Conservation (phyloP, 2,113 vertebrate genomes). For the Paracanthobrama guichenoti region DNA sequence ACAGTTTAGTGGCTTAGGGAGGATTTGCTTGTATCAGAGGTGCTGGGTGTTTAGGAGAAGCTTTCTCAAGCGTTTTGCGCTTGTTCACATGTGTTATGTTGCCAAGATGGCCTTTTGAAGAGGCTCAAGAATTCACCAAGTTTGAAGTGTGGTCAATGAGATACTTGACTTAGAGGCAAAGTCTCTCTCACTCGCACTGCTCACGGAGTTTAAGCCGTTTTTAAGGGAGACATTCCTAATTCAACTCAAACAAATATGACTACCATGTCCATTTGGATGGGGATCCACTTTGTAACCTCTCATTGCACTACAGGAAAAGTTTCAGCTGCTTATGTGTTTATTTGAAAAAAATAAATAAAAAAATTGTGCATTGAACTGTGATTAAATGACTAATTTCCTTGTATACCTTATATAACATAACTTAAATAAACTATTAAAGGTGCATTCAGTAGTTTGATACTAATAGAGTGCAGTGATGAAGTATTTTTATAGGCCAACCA, state of each 20-base stretch:
- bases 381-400: not conserved
- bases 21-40: conserved; percentile 81
- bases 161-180: conserved; percentile 47
- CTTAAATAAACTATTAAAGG: not conserved
- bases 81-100: conserved; percentile 69
- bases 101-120: conserved; percentile 69
- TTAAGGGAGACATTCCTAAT: conserved; percentile 42
- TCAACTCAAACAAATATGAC: conserved; percentile 42
- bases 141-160: conserved; percentile 53
- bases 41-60: conserved; percentile 55
- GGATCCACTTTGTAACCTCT: not conserved
- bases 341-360: not conserved
- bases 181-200: conserved; percentile 20
- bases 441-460: not conserved
- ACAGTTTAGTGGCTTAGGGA: conserved; percentile 78
- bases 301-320: not conserved
- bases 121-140: conserved; percentile 60
- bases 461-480: not conserved
- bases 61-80: conserved; percentile 53
- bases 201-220: conserved; percentile 44
- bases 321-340: not conserved
- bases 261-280: conserved; percentile 25
- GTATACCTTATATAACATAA: not conserved
- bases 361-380: not conserved
- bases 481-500: not conserved